Evolutionary conservation across 2,888 invertebrate species (phyloP).

Genomic region (Tetramorium bicarinatum): DNA sequence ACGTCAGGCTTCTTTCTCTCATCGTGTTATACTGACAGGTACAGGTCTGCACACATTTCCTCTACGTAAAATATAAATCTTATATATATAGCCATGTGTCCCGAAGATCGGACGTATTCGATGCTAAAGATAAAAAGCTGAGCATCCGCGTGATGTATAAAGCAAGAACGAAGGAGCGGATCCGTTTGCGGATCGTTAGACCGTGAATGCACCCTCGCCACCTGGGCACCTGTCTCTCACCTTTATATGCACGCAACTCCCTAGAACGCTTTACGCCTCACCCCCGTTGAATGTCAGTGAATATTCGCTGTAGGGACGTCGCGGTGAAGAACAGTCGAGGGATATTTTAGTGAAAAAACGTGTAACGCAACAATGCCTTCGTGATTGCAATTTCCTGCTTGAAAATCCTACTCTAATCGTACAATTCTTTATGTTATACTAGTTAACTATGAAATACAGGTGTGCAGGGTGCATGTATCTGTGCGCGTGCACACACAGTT

Average conservation of each 20-base stretch:
- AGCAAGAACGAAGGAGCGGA: conserved; percentile 60
- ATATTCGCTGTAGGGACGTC: conserved; percentile 26
- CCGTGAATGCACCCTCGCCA: conserved; percentile 77
- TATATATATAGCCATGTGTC: neutral
- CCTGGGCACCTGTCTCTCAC: conserved; percentile 79
- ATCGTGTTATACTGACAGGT: neutral
- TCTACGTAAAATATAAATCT: neutral
- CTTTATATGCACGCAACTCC: conserved; percentile 70
- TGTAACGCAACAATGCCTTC: conserved; percentile 2
- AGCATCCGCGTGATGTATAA: conserved; percentile 61
- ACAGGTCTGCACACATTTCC: neutral
- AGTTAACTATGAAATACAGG: neutral
- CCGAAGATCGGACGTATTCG: conserved; percentile 60
- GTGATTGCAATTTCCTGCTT: conserved; percentile 30
- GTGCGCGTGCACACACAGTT: neutral
- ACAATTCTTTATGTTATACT: neutral
- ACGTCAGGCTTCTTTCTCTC: neutral
- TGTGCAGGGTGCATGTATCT: too few relatives aligned
- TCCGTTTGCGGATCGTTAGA: conserved; percentile 74
- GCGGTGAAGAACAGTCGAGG: neutral
- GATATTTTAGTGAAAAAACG: conserved; percentile 10
- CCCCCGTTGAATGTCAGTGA: conserved; percentile 47
- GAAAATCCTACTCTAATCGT: neutral
- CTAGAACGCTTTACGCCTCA: conserved; percentile 60
- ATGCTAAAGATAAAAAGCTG: conserved; percentile 61